phyloP scores from a whole-genome alignment of 1,140 invertebrate genomes.

The Venturia canescens region DNA sequence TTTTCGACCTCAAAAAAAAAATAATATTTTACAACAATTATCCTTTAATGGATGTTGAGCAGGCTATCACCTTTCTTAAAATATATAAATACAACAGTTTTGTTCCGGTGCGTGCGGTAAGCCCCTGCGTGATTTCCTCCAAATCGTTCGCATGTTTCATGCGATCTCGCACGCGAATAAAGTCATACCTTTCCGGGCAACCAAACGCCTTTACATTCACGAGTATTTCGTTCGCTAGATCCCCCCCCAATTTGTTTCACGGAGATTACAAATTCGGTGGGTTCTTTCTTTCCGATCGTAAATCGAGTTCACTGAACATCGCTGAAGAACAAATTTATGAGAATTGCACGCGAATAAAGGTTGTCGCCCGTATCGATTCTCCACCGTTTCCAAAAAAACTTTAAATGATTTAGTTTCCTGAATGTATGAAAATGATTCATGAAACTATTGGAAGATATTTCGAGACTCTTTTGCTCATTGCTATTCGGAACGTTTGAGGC shows the following conservation, averaged over 20 bases:
- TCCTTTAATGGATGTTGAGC: background rate
- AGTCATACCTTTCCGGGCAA: background rate
- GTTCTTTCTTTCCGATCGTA: background rate
- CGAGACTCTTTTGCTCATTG: no score
- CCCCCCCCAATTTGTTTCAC: background rate
- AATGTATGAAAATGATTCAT: no score
- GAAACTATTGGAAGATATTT: no score
- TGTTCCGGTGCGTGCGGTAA: background rate
- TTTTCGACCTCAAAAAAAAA: background rate
- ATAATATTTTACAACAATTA: background rate
- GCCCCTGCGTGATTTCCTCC: conserved; percentile 6
- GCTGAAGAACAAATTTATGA: background rate
- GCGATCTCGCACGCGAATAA: conserved; percentile 20
- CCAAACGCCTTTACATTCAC: background rate
- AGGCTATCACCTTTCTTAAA: background rate
- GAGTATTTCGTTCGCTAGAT: conserved; percentile 10
- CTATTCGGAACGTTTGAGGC: no score
- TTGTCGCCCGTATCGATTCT: no score
- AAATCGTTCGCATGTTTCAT: conserved; percentile 29
- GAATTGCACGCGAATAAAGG: background rate
- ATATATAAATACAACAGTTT: background rate
- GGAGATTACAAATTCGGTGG: background rate
- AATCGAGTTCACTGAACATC: background rate
- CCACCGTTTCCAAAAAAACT: no score
- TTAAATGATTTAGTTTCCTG: no score